Percentiles rank a stretch among this genome's conserved stretches.
These are phyloP conservation scores for Austrolebias charrua DNA, from an alignment of 2,797 vertebrate species.

Conservation along the genomic window DNA sequence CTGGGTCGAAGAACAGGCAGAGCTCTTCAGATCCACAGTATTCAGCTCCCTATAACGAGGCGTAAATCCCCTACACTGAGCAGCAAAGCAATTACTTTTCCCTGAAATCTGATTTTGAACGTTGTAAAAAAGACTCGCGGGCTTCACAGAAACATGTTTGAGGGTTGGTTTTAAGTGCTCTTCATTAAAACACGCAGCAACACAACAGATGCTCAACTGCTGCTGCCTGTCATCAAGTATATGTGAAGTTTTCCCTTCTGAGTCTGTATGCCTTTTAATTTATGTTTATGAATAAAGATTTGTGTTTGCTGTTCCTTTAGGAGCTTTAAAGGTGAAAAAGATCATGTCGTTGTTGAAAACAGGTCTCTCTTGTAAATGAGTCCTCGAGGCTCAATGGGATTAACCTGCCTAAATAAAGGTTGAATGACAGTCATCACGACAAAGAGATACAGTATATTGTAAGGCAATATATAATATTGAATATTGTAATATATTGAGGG, in stretches of 20 bases:
- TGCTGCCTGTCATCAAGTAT: slow-evolving; percentile 49
- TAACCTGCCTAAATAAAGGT: no score
- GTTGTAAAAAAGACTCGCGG: slow-evolving; percentile 16
- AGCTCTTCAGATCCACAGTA: no score
- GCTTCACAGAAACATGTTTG: slow-evolving; percentile 25
- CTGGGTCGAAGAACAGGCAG: no score
- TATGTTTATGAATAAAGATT: slow-evolving; percentile 14
- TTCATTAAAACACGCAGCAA: slow-evolving; percentile 58
- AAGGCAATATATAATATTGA: no score
- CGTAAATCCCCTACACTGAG: slow-evolving; percentile 1
- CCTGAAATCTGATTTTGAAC: slow-evolving; percentile 14
- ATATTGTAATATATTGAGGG: no score
- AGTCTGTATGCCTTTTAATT: slow-evolving; percentile 16
- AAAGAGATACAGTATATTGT: no score
- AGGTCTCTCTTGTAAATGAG: no score
- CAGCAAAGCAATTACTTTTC: slow-evolving; percentile 6
- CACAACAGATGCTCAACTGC: slow-evolving; percentile 43
- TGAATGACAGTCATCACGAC: no score
- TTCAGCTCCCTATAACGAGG: no score
- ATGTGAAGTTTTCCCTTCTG: slow-evolving; percentile 13
- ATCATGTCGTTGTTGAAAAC: no score
- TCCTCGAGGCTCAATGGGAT: no score
- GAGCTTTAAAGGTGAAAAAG: no score
- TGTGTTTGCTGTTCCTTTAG: background rate
- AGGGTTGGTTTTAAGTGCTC: slow-evolving; percentile 21